These are phyloP conservation scores for Sinocyclocheilus anshuiensis DNA, from an alignment of 2,113 vertebrate genomes.

Conservation along the genomic window DNA sequence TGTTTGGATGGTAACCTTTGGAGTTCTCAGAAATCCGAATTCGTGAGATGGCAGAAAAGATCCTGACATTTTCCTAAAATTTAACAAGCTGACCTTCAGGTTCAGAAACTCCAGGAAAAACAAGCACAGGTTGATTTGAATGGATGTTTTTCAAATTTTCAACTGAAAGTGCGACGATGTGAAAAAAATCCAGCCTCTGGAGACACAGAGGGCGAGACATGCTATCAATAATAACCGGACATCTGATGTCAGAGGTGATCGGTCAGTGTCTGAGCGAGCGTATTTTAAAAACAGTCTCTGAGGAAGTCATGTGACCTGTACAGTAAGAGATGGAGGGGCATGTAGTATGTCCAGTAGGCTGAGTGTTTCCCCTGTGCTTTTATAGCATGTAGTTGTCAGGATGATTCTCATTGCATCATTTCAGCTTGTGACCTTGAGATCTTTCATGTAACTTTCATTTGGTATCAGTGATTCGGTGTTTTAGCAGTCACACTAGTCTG, in stretches of 20 bases:
- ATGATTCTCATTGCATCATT: neutral
- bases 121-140: constrained; percentile 16
- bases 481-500: neutral
- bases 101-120: constrained; percentile 16
- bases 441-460: neutral
- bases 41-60: constrained; percentile 32
- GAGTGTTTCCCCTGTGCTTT: constrained; percentile 22
- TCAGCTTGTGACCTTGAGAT: constrained; percentile 24
- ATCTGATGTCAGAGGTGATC: neutral
- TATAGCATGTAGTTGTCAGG: constrained; percentile 13
- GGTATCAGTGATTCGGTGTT: neutral
- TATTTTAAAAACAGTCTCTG: constrained; percentile 8
- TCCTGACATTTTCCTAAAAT: constrained; percentile 38
- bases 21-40: neutral
- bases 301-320: constrained; percentile 30
- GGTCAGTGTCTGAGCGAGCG: neutral
- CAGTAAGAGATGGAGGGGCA: neutral
- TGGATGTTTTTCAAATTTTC: neutral
- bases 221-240: constrained; percentile 29
- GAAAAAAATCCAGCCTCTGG: neutral
- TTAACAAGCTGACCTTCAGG: constrained; percentile 49
- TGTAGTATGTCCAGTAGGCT: neutral
- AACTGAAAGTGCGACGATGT: neutral
- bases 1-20: constrained; percentile 36
- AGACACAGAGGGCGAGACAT: neutral